These are phyloP conservation scores for Agriopis leucophaearia DNA, from an alignment of 2,888 invertebrate species.

Conservation along the genomic window DNA sequence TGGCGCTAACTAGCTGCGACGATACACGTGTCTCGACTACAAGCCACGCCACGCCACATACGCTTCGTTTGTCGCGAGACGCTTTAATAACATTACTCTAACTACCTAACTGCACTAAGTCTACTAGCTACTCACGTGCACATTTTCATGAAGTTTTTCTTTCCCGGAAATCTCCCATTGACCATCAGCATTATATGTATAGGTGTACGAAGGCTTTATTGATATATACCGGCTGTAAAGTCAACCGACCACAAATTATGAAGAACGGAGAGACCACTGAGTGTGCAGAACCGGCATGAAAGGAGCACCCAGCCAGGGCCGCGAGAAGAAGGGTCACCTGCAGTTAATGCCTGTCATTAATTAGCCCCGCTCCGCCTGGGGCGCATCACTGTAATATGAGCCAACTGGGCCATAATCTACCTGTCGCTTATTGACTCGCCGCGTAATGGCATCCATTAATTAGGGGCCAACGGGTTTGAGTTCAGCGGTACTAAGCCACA, in stretches of 20 bases:
- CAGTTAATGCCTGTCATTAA: slow-evolving; percentile 37
- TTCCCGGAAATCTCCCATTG: too few species aligned
- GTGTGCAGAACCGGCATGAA: neutral
- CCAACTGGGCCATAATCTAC: slow-evolving; percentile 20
- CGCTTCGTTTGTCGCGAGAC: slow-evolving; percentile 12
- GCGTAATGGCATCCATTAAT: slow-evolving; percentile 9
- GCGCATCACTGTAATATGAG: slow-evolving; percentile 18
- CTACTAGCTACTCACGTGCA: neutral
- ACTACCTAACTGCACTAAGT: slow-evolving; percentile 7
- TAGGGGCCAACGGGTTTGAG: slow-evolving; percentile 5
- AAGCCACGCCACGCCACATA: slow-evolving; percentile 1
- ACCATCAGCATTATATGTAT: too few species aligned
- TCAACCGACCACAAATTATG: too few species aligned
- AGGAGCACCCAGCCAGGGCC: neutral
- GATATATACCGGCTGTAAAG: too few species aligned
- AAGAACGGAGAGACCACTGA: neutral
- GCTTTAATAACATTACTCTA: slow-evolving; percentile 4
- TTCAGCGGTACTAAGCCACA: neutral
- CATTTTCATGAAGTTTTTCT: too few species aligned
- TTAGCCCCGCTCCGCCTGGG: slow-evolving; percentile 17
- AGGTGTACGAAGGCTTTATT: too few species aligned
- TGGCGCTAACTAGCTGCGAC: neutral
- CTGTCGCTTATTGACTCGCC: slow-evolving; percentile 27
- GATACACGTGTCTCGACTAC: neutral
- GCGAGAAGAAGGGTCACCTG: slow-evolving; percentile 23